Percentiles rank a stretch among this genome's conserved stretches.
Conservation (phyloP, 2,113 vertebrate species). For the Callospermophilus lateralis region DNA sequence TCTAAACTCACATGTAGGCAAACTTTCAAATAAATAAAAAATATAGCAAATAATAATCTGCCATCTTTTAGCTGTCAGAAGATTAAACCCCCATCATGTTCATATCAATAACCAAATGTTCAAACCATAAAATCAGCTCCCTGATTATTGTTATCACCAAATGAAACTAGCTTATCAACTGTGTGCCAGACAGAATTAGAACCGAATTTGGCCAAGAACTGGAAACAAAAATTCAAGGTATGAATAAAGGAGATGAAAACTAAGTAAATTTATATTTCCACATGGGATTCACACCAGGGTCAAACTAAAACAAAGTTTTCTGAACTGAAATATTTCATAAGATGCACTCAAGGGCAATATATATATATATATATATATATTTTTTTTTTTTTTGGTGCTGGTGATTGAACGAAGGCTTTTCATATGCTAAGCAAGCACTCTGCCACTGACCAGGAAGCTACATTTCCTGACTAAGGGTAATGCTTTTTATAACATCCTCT, state of each 20-base stretch:
- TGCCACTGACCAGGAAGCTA: too few relatives aligned
- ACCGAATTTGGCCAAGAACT: not conserved
- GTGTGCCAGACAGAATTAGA: conserved; percentile 4
- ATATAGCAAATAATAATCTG: conserved; percentile 1
- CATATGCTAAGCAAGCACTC: too few relatives aligned
- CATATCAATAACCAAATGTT: not conserved
- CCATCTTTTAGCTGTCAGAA: not conserved
- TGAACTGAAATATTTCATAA: not conserved
- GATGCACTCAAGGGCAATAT: not conserved
- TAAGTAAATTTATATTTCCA: conserved; percentile 19
- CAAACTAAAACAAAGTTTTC: not conserved
- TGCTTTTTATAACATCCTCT: too few relatives aligned
- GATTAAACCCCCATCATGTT: not conserved
- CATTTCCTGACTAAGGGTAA: too few relatives aligned
- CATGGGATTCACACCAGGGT: not conserved
- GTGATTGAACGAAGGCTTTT: too few relatives aligned
- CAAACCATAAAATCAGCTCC: not conserved
- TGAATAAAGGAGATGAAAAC: conserved; percentile 4
- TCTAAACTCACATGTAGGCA: not conserved
- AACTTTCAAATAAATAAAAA: not conserved
- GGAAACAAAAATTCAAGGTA: not conserved
- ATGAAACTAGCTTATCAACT: not conserved
- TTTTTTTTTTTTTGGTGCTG: too few relatives aligned
- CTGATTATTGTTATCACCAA: not conserved
- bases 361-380: too few relatives aligned